Percentiles rank a stretch among this genome's conserved stretches.
Conservation (phyloP, 1,140 invertebrate species). For the Micrasema longulum region DNA sequence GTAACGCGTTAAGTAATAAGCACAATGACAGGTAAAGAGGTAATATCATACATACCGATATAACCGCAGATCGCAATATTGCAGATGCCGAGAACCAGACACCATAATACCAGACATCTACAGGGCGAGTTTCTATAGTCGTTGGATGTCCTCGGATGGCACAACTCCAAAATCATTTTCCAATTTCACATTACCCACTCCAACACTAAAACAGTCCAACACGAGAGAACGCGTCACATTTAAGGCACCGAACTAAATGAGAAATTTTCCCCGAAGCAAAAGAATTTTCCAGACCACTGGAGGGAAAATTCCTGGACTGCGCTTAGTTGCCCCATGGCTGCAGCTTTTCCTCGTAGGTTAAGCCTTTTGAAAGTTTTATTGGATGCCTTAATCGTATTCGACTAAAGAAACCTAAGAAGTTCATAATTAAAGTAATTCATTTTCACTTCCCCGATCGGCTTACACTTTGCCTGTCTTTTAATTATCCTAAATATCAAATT, state of each 20-base stretch:
- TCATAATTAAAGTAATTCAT: constrained; percentile 49
- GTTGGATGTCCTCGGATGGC: constrained; percentile 11
- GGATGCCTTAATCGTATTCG: constrained; percentile 12
- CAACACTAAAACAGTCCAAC: not conserved
- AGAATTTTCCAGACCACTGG: not conserved
- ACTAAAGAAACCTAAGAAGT: constrained; percentile 50
- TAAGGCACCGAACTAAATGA: not conserved
- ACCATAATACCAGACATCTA: constrained; percentile 40
- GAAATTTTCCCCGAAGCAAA: not conserved
- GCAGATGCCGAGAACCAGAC: constrained; percentile 48
- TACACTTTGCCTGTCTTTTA: constrained; percentile 45
- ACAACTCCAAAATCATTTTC: constrained; percentile 44
- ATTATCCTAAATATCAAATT: constrained; percentile 41
- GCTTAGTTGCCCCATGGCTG: not conserved
- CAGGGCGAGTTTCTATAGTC: not conserved
- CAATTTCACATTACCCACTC: constrained; percentile 24
- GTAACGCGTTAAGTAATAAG: not conserved
- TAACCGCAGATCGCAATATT: constrained; percentile 52
- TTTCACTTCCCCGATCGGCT: constrained; percentile 45
- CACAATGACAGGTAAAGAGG: constrained; percentile 1
- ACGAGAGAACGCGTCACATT: not conserved
- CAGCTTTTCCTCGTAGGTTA: not conserved
- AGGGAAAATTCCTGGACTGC: not conserved
- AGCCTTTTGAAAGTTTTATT: constrained; percentile 7
- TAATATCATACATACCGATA: constrained; percentile 43